phyloP scores from a whole-genome alignment of 2,888 invertebrate genomes.

The Conus canariensis region DNA sequence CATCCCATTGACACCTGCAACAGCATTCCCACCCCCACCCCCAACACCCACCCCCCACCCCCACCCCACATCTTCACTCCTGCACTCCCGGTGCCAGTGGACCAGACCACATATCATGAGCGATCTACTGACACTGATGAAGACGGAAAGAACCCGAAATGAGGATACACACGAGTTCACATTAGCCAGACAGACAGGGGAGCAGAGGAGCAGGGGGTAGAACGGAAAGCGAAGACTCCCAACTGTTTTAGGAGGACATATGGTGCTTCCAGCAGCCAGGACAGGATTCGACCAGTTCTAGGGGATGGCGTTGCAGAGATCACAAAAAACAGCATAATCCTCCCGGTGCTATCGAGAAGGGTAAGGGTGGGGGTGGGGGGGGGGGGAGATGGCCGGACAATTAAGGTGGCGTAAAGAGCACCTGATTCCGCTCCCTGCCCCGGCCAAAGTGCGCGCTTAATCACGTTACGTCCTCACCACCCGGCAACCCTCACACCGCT shows the following conservation, averaged over 20 bases:
- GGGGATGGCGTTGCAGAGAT: too few relatives aligned
- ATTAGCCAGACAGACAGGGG: background rate
- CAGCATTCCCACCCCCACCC: background rate
- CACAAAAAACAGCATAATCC: background rate
- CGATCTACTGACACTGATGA: slow-evolving; percentile 12
- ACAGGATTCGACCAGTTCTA: background rate
- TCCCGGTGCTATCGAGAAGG: background rate
- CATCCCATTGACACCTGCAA: background rate
- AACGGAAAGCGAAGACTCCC: background rate
- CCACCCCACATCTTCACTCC: background rate
- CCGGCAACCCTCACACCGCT: background rate
- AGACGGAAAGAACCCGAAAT: background rate
- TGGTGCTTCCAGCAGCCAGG: background rate
- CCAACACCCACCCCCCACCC: background rate
- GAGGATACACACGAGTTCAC: background rate
- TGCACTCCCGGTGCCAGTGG: background rate
- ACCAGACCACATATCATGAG: background rate
- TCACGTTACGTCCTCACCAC: slow-evolving; percentile 1
- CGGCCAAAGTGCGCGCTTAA: background rate
- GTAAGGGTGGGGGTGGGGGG: background rate
- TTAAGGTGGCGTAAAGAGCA: slow-evolving; percentile 42
- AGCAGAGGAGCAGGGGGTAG: background rate
- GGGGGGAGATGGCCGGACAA: slow-evolving; percentile 43
- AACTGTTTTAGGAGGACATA: slow-evolving; percentile 20
- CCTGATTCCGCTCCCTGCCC: slow-evolving; percentile 38